phyloP scores from a whole-genome alignment of 37 sponge, comb jelly and placozoan genomes.

The Hormiphora californensis region DNA sequence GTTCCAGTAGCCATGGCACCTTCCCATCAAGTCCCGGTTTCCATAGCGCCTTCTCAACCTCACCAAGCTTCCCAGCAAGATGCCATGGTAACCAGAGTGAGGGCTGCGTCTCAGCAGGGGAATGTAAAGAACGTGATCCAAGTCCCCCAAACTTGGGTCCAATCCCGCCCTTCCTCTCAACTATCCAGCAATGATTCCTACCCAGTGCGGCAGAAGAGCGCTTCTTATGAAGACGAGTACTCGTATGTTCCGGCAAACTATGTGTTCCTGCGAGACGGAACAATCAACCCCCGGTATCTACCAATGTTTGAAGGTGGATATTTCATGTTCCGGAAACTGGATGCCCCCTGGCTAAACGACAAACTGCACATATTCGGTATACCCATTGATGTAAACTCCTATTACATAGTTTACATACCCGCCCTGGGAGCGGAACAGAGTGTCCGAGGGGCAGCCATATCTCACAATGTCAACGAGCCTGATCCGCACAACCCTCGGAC shows the following conservation, averaged over 20 bases:
- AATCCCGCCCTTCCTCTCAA: no score
- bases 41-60: no score
- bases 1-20: no score
- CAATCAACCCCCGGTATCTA: background rate
- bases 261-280: background rate
- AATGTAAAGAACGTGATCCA: no score
- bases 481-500: background rate
- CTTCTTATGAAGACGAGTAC: background rate
- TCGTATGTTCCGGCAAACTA: background rate
- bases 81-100: no score
- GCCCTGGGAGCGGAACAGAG: background rate
- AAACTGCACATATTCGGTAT: background rate
- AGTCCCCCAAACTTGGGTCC: no score
- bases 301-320: background rate
- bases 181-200: no score
- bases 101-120: no score
- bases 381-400: background rate
- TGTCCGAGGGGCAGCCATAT: background rate
- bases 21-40: no score
- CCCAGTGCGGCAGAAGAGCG: background rate
- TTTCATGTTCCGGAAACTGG: background rate
- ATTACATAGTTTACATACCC: slow-evolving; percentile 10
- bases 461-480: background rate
- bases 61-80: no score
- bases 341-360: background rate